Evolutionary conservation across 92 coral and sea anemone species (phyloP).

Genomic region (Paramuricea clavata): DNA sequence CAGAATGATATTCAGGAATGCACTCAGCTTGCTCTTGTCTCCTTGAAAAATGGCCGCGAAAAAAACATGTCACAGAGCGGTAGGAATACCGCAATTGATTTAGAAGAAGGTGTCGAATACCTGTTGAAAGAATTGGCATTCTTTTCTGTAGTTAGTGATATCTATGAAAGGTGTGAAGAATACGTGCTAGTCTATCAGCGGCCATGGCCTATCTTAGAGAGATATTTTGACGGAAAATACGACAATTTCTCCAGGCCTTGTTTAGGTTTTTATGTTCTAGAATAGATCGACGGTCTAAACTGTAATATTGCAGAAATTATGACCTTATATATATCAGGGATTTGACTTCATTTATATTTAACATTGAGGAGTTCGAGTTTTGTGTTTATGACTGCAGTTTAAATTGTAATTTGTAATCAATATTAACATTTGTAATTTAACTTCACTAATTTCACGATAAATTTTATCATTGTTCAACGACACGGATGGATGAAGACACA

Average conservation of each 20-base stretch:
- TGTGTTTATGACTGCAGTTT: too few relatives aligned
- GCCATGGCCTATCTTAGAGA: conserved; percentile 77
- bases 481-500: too few relatives aligned
- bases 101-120: conserved; percentile 81
- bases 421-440: too few relatives aligned
- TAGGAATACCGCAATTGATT: conserved; percentile 26
- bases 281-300: not conserved
- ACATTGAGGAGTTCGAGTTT: too few relatives aligned
- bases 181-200: conserved; percentile 85
- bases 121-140: conserved; percentile 79
- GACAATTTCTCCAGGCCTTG: conserved; percentile 65
- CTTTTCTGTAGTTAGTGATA: conserved; percentile 59
- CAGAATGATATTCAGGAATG: conserved; percentile 63
- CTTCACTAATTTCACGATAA: too few relatives aligned
- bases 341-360: too few relatives aligned
- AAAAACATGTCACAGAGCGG: conserved; percentile 17
- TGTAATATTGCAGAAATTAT: too few relatives aligned
- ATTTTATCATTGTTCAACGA: too few relatives aligned
- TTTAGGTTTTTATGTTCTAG: conserved; percentile 66
- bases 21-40: conserved; percentile 70
- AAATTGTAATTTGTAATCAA: too few relatives aligned
- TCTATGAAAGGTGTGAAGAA: conserved; percentile 68
- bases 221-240: conserved; percentile 71
- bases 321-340: too few relatives aligned
- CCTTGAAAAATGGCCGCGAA: conserved; percentile 73